Evolutionary conservation across 2,888 invertebrate species (phyloP), one percentile per base, ranked within the genome.

Genomic region (Agrochola lychnidis): DNA sequence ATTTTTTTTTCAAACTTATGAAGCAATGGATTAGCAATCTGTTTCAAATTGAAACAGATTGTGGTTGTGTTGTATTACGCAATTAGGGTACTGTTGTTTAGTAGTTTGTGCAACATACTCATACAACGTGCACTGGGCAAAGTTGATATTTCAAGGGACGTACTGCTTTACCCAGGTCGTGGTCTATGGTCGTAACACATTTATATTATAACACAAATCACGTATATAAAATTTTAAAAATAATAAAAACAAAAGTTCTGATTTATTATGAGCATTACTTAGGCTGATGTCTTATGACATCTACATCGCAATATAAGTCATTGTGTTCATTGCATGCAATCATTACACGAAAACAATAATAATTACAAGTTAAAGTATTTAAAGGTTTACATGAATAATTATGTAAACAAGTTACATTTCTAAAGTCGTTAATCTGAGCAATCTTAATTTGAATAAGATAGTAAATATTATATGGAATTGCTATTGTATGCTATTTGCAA

Each of bases 401-500:
- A 63, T 51, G 79, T 53, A 76, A 73, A 69, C 69, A 9, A 71
- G 36, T 79, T 51, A 66, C 57, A 71, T 76, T 66, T 66, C 57
- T 73, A 74, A 70, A 70, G 64, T 67, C 30, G 25, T 71, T 70
- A 67, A 30, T 82, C 68, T 84, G 79, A 82, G 82, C 82, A 79
- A 79, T 63, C 59, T 73, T 72, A 71, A 62, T 61, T 42, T 56
- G 61, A 64, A 79, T 71, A 64, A 71, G 72, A 64, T 70, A 69
- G 67, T 74, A 59, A 62, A 71, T 61, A 67, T 56, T 61, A 63
- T 62, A 63, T 63, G 73, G 70, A 70, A 78, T 70, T 51, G 30
- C 77, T 67, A 73, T 77, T 77, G 64, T 83, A 83, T 70, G 73
- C 73, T 83, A 78, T 73, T 67, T 75, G 73, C 67, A 76, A 61